phyloP scores from a whole-genome alignment of 2,797 vertebrate genomes.

The Chromobotia macracanthus region DNA sequence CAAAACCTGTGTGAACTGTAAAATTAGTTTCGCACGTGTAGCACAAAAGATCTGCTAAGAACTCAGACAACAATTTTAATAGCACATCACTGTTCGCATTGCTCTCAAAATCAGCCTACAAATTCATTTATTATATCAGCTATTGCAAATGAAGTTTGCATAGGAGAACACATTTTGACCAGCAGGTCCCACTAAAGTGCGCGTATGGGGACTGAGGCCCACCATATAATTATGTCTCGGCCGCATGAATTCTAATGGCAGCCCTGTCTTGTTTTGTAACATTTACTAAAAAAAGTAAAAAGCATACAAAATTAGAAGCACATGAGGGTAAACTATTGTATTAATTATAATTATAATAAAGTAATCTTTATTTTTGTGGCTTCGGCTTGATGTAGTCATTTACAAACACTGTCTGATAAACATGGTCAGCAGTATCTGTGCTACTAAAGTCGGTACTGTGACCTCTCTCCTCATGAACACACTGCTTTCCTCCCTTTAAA shows the following conservation, averaged over 20 bases:
- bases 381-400: background rate
- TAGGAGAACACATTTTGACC: background rate
- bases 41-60: background rate
- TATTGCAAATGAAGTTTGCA: no score
- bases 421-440: background rate
- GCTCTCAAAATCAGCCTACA: background rate
- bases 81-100: background rate
- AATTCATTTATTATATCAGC: no score
- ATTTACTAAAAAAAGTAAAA: no score
- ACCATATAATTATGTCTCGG: background rate
- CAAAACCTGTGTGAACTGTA: background rate
- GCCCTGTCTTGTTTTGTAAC: no score
- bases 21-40: no score
- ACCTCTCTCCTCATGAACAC: constrained; percentile 22
- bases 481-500: constrained; percentile 41
- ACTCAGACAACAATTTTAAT: no score
- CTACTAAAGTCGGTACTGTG: constrained; percentile 11
- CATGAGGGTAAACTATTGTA: no score
- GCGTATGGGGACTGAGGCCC: background rate
- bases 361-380: no score
- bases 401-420: background rate
- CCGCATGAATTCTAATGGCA: background rate
- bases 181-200: background rate
- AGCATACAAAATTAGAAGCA: no score
- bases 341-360: no score